Evolutionary conservation across 2,797 vertebrate genomes (phyloP).

Genomic region (Urocyon cinereoargenteus): DNA sequence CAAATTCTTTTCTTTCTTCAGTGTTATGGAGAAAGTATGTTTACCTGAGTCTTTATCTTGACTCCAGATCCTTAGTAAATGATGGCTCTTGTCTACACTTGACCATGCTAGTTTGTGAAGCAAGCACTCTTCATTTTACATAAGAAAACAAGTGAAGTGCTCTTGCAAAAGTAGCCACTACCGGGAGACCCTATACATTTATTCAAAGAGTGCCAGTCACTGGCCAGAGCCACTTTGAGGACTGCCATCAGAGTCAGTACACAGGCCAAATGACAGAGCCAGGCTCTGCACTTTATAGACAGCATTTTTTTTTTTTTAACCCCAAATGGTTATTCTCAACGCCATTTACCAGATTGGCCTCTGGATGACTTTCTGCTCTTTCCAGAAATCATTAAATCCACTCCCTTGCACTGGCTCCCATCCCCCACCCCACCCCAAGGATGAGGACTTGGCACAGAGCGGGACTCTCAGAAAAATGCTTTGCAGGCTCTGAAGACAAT

Average conservation of each 20-base stretch:
- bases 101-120: not conserved
- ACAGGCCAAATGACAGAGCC: not conserved
- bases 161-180: not conserved
- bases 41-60: not conserved
- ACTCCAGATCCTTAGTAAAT: not conserved
- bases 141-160: not conserved
- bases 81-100: not conserved
- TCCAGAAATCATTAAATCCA: conserved; percentile 79
- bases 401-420: conserved; percentile 57
- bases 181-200: not conserved
- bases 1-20: not conserved
- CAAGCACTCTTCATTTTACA: not conserved
- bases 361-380: conserved; percentile 75
- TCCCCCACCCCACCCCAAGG: conserved; percentile 48
- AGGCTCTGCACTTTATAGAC: not conserved
- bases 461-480: conserved; percentile 6
- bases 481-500: conserved; percentile 44
- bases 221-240: not conserved
- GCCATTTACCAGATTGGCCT: conserved; percentile 67
- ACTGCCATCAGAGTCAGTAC: not conserved
- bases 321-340: conserved; percentile 62
- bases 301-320: not conserved
- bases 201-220: not conserved
- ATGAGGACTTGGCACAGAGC: conserved; percentile 62
- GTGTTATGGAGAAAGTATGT: not conserved